Conservation (phyloP, 2,888 invertebrate genomes). For the Cataglyphis livida region DNA sequence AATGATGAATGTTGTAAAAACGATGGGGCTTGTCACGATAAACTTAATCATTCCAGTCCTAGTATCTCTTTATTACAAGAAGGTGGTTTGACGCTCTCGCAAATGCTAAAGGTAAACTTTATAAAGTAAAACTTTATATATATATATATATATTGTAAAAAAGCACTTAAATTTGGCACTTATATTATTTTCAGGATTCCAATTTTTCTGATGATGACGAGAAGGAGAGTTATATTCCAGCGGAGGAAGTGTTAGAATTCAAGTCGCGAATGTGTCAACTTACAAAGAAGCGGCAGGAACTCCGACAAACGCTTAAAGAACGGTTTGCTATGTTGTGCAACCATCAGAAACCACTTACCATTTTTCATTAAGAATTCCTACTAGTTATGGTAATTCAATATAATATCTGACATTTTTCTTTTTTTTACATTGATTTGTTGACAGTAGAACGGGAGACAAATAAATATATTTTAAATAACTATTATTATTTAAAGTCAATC, state of each 20-base stretch:
- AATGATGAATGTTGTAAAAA: conserved; percentile 95
- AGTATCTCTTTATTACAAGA: conserved; percentile 80
- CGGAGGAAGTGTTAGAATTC: conserved; percentile 95
- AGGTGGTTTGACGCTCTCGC: conserved; percentile 89
- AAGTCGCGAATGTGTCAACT: conserved; percentile 92
- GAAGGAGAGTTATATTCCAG: conserved; percentile 92
- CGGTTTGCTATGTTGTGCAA: conserved; percentile 93
- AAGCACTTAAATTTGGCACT: background rate
- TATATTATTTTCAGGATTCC: conserved; percentile 88
- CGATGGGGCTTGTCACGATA: conserved; percentile 86
- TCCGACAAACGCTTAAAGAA: conserved; percentile 93
- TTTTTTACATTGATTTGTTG: conserved; percentile 79
- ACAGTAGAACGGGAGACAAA: conserved; percentile 71
- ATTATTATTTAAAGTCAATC: conserved; percentile 66
- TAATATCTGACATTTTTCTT: conserved; percentile 57
- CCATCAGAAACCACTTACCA: conserved; percentile 81
- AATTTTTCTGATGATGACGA: conserved; percentile 90
- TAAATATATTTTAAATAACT: conserved; percentile 76
- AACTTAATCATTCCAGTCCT: conserved; percentile 80
- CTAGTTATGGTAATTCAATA: conserved; percentile 52
- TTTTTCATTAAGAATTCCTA: conserved; percentile 79
- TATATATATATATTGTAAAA: background rate
- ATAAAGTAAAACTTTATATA: conserved; percentile 78
- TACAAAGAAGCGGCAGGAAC: conserved; percentile 92
- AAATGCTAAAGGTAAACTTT: conserved; percentile 91